Evolutionary conservation across 2,888 invertebrate genomes (phyloP), one percentile per base, ranked within the genome.

Genomic region (Hipparchia sbordonii): DNA sequence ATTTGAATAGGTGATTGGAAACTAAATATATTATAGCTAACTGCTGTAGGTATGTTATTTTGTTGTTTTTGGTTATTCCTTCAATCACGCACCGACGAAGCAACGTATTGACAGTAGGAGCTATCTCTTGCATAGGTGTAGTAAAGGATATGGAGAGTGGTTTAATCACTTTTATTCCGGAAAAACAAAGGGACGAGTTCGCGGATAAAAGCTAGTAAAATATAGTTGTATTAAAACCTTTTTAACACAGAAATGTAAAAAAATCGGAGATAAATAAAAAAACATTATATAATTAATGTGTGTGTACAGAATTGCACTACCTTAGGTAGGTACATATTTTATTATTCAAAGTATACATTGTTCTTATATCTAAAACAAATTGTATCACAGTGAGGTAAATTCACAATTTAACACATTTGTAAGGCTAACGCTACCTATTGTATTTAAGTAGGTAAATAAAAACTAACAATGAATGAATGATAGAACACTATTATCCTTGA

Each of bases 1-100:
- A 54, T 45, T 67, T 67, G 13, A 46, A 56, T 56, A 48, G 60
- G 60, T 12, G 51, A 60, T 51, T 61, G 54, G 54, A 13, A 67
- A 67, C 67, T 67, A 57, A 7, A 54, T 54, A 54, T 54, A n/a
- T n/a, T 12, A 6, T 54, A 54, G n/a, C 54, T 54, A n/a, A n/a
- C 23, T 23, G 23, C 23, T 23, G 23, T 23, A 23, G 23, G 23
- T 23, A 23, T 23, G 23, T 23, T 23, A 23, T 23, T 23, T 23
- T 23, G 23, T 23, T 23, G 23, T 23, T 23, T 23, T 23, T 23
- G 23, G 23, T 23, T 23, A 23, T 23, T 23, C 23, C 23, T 23
- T 23, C 23, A 23, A 23, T 23, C 23, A 23, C 23, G 23, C 23
- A 23, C 23, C 23, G 23, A 23, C 23, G 1, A 23, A 23, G 23